Base-by-base conservation (phyloP, 1,140 invertebrate genomes). In the Zelostemma sp. region DNA sequence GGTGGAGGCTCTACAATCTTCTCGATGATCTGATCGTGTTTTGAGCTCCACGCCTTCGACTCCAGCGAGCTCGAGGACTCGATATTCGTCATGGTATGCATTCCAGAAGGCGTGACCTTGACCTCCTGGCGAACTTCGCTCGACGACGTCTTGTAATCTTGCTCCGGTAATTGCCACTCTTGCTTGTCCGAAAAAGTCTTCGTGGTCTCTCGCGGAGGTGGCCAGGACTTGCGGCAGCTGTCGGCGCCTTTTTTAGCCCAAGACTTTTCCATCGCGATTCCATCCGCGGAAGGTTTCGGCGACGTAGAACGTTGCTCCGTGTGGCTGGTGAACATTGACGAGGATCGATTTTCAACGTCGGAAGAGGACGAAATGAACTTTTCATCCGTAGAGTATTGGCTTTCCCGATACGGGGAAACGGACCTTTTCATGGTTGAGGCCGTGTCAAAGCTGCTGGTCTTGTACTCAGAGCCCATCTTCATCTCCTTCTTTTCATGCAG, bases 211-310 rank as follows among this genome's bases (percentile, higher is more conserved):
- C 21, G 53, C 19, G 77, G 79, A 2, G 82, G 78, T 12, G 87
- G 88, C 88, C 88, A 89, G 0, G 85, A 83, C 57, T 85, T 87
- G 56, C 86, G 83, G 47, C 78, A 78, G 3, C 83, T 77, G 6
- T 87, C 86, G 0, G 81, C 47, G 57, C 78, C 80, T 73, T 88
- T 89, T 49, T 88, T 88, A 11, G 87, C 85, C 89, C 90, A 90
- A 0, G 89, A 76, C 75, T 89, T 90, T 56, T 91, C 89, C 89
- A 90, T 90, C 12, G 86, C 83, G 48, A 90, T 61, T 1, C 81
- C 88, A 73, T 90, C 89, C 0, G 86, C 86, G 1, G 89, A 89
- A 5, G 90, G 89, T 59, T 80, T 82, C 0, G 85, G 85, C 1
- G 86, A 86, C 0, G 64, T 51, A 0, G 79, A 48, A 14, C 79